A percentile compares a stretch with the other conserved stretches of the same genome.
phyloP scores from a whole-genome alignment of 1,140 invertebrate species.

The Pinna nobilis region DNA sequence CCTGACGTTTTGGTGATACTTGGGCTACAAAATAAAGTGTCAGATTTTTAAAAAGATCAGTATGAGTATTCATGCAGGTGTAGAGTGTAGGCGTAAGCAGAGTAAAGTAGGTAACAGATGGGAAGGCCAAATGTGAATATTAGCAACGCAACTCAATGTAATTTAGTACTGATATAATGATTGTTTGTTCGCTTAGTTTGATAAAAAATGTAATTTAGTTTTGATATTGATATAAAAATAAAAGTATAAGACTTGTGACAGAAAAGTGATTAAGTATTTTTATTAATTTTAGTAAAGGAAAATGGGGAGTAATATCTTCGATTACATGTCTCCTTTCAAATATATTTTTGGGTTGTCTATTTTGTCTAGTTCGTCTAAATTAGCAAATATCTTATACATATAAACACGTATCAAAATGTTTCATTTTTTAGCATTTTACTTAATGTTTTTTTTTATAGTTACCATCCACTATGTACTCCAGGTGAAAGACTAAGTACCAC shows the following conservation, averaged over 20 bases:
- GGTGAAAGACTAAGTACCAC: conserved; percentile 4
- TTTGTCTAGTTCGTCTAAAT: background rate
- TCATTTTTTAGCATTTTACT: background rate
- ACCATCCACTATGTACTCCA: conserved; percentile 1
- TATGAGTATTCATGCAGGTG: background rate
- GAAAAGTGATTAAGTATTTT: no score
- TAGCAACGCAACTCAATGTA: no score
- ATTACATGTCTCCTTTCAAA: background rate
- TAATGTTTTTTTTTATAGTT: background rate
- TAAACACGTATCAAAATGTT: background rate
- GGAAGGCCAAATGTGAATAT: no score
- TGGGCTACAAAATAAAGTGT: background rate
- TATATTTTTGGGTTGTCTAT: background rate
- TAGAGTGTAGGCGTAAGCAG: background rate
- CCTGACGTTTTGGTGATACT: background rate
- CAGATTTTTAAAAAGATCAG: no score
- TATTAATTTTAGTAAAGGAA: no score
- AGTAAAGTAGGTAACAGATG: background rate
- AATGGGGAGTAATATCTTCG: background rate
- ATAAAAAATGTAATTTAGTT: no score
- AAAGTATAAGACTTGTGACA: no score
- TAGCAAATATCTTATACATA: background rate
- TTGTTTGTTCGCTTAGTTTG: no score
- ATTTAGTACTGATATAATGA: no score
- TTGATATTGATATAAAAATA: no score